Conservation (phyloP, 1,140 invertebrate species). For the Leptinotarsa defecta region DNA sequence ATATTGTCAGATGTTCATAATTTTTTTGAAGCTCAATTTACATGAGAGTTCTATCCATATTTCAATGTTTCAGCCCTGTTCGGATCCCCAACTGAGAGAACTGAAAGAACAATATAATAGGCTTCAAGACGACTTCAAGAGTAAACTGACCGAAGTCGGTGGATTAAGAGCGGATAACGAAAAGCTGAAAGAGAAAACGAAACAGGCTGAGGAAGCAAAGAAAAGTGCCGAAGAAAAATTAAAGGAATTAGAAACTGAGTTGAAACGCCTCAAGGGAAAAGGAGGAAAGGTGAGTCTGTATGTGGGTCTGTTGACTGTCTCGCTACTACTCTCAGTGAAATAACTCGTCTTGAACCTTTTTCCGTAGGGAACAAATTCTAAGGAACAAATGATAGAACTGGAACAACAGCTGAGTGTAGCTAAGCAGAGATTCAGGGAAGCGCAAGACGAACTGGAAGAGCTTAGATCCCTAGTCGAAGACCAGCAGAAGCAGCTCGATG, state of each 20-base stretch:
- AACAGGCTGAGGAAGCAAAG: conserved; percentile 60
- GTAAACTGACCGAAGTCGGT: conserved; percentile 63
- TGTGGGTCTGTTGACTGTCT: too few relatives aligned
- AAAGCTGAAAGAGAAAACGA: conserved; percentile 58
- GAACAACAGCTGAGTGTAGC: conserved; percentile 66
- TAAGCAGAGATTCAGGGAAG: conserved; percentile 68
- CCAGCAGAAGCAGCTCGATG: conserved; percentile 71
- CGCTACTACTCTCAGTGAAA: too few relatives aligned
- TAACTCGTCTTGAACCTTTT: background rate
- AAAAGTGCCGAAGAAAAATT: conserved; percentile 60
- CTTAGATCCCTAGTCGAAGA: conserved; percentile 69
- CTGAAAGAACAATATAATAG: conserved; percentile 61
- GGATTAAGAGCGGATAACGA: conserved; percentile 59
- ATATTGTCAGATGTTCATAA: too few relatives aligned
- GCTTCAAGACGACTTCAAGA: conserved; percentile 64
- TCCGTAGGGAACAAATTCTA: conserved; percentile 57
- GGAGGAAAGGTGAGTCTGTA: conserved; percentile 28
- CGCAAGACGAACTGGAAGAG: conserved; percentile 71
- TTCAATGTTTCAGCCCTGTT: background rate
- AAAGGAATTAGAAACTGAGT: conserved; percentile 59
- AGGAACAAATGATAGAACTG: conserved; percentile 67
- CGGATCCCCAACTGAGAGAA: conserved; percentile 55
- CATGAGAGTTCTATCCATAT: too few relatives aligned
- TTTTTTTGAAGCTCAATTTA: too few relatives aligned
- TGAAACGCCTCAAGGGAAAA: conserved; percentile 56